Evolutionary conservation across 2,113 vertebrate species (phyloP).

Genomic region (Xenotilapia caudafasciata): DNA sequence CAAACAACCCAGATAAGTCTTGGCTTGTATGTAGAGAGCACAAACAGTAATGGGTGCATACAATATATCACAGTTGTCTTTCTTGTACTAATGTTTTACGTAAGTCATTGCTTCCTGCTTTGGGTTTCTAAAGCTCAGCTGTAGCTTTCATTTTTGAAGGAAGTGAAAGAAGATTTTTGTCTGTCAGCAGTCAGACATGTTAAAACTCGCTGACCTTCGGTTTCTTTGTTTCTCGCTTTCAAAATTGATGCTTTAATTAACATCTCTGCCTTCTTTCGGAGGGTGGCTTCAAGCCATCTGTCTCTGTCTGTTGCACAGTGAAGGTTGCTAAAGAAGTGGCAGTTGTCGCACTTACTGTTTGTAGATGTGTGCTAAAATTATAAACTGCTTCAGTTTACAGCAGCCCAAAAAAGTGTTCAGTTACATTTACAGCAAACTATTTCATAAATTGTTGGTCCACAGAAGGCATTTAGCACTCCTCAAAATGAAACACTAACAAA

Average conservation of each 20-base stretch:
- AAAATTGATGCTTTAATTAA: neutral
- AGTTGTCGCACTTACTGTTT: neutral
- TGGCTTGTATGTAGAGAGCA: neutral
- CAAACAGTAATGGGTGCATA: neutral
- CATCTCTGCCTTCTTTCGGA: neutral
- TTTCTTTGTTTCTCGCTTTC: neutral
- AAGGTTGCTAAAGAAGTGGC: neutral
- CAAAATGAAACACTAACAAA: neutral
- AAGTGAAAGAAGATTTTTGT: conserved; percentile 5
- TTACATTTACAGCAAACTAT: neutral
- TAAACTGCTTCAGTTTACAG: neutral
- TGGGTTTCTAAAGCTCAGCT: neutral
- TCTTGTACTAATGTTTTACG: neutral
- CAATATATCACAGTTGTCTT: neutral
- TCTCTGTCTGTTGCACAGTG: neutral
- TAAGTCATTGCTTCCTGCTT: neutral
- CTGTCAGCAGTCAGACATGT: neutral
- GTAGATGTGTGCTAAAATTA: neutral
- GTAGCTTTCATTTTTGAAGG: neutral
- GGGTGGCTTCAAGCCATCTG: neutral
- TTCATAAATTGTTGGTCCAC: neutral
- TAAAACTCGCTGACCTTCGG: neutral
- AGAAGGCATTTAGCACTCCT: neutral
- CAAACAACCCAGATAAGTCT: conserved; percentile 20
- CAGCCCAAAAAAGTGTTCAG: neutral